Base-by-base conservation (phyloP, 2,797 vertebrate species). In the Eleutherodactylus coqui region DNA sequence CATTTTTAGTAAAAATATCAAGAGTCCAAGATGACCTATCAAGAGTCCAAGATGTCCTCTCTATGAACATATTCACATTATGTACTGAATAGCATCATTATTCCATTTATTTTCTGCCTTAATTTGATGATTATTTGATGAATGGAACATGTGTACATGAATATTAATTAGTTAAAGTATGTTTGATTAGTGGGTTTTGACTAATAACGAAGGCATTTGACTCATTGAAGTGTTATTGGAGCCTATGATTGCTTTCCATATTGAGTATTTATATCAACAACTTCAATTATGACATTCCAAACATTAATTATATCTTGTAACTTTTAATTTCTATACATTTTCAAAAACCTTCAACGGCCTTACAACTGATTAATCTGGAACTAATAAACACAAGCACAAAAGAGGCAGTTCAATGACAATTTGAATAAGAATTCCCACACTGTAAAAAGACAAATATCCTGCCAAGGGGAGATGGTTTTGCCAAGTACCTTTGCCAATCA, bases 401-500 rank as follows among this genome's bases (percentile, higher is more conserved):
- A 82, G 43, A 34, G 51, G 43, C 69, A 75, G 70, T 75, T 82
- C n/a, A 75, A 75, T 58, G 75, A 64, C 11, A 80, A 81, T 81
- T 85, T 86, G 78, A 86, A 86, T 86, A 86, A 81, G 58, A 81
- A 86, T 81, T 76, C 78, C 85, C 38, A 76, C 79, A 53, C 75
- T 83, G 72, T 55, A 84, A 49, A 75, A 79, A 87, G 75, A 87
- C 2, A 58, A 58, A 60, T 73, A 43, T 75, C 67, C 82, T 84
- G 82, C 86, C 82, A 87, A 87, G 60, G 53, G 34, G 34, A 79
- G 43, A 75, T 43, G 34, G 32, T 73, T 49, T 87, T 87, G 86
- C 86, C 86, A 87, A 72, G 60, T 79, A 60, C 47, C 17, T 64
- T 84, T 87, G 86, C 86, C 81, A 79, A 87, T 84, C 75, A 83